Base-by-base conservation (phyloP, 1,140 invertebrate genomes). In the Caenorhabditis briggsae region DNA sequence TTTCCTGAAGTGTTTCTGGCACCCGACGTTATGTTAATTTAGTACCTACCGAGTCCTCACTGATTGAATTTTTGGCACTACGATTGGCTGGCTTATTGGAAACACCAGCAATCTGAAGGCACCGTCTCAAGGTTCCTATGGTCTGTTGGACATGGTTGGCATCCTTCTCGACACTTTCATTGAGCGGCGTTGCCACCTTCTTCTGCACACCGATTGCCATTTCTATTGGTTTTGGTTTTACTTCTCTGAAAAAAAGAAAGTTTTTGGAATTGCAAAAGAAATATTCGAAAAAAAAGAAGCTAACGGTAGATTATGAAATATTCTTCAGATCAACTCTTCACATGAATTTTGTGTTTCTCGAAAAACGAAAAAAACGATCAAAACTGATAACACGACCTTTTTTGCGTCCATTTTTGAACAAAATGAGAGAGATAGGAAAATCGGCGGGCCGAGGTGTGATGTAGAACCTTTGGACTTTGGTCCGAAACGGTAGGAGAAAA, bases 41-140 rank as follows among this genome's bases (percentile, higher is more conserved):
- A 25, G 11, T n/a, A 7, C 70, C 53, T 53, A 78, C 70, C 43
- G 46, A 50, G 8, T 78, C 70, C 23, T 78, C 70, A 11, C 70
- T 78, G n/a, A 78, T 78, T 3, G 70, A 78, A 43, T 78, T 78
- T n/a, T 78, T 78, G n/a, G 70, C 70, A 23, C 70, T 78, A 5
- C 70, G 70, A 50, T 53, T 78, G 20, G 18, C 70, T 23, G 70
- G 70, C n/a, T 78, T 78, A 5, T 23, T 50, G 7, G 70, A 50
- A 9, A 18, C 33, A 23, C 70, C 70, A n/a, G 46, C 70, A 78
- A 78, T 78, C n/a, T 50, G 70, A 48, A 78, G 46, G n/a, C 70
- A 78, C 33, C 70, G 43, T 78, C 12, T 78, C 20, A 78, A 25
- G 18, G 70, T 78, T 46, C 46, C 46, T 11, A 78, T 78, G 0